phyloP scores from a whole-genome alignment of 2,888 invertebrate species.

The Timema cristinae region DNA sequence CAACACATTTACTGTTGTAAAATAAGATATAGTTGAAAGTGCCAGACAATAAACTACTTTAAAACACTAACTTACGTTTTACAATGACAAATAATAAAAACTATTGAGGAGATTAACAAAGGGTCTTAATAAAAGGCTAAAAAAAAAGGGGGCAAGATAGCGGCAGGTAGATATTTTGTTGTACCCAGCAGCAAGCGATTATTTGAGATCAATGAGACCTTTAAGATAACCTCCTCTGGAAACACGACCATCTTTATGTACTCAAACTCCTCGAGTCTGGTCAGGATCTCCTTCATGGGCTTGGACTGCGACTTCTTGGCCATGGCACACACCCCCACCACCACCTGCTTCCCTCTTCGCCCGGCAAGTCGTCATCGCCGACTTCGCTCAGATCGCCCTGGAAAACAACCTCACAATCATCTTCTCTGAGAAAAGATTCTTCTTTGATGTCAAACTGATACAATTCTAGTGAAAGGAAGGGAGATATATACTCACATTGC shows the following conservation, averaged over 20 bases:
- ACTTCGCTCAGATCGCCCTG: conserved; percentile 73
- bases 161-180: neutral
- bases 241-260: conserved; percentile 94
- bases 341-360: conserved; percentile 76
- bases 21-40: too few relatives aligned
- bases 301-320: conserved; percentile 98
- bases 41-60: too few relatives aligned
- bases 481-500: too few relatives aligned
- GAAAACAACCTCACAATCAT: conserved; percentile 26
- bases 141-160: neutral
- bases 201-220: conserved; percentile 53
- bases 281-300: conserved; percentile 98
- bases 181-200: conserved; percentile 10
- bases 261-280: conserved; percentile 92
- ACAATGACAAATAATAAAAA: too few relatives aligned
- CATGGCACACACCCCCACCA: conserved; percentile 99
- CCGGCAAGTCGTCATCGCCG: conserved; percentile 53
- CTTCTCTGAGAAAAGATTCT: too few relatives aligned
- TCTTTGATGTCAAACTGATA: too few relatives aligned
- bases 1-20: too few relatives aligned
- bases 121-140: neutral
- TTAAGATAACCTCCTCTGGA: conserved; percentile 92
- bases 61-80: too few relatives aligned
- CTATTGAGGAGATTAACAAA: too few relatives aligned
- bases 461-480: too few relatives aligned